Percentiles rank a stretch among this genome's conserved stretches.
phyloP scores from a whole-genome alignment of 2,113 vertebrate species.

The Neoarius graeffei region DNA sequence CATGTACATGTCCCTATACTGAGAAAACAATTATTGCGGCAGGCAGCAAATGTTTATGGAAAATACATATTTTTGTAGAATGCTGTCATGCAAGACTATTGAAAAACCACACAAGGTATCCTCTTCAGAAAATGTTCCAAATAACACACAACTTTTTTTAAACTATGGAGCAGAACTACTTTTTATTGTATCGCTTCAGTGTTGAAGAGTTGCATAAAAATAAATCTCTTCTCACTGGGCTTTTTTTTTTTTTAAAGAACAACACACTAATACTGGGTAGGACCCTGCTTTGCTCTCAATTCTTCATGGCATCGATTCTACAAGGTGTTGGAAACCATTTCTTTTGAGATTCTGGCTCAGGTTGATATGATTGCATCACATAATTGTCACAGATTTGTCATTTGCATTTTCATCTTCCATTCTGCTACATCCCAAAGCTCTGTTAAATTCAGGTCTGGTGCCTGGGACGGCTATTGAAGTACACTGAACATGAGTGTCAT shows the following conservation, averaged over 20 bases:
- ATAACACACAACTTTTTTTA: background rate
- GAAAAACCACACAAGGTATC: background rate
- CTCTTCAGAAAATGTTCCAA: background rate
- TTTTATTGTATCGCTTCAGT: background rate
- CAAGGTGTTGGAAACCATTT: background rate
- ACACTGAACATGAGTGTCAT: background rate
- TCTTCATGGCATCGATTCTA: background rate
- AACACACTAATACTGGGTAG: background rate
- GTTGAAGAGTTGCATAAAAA: background rate
- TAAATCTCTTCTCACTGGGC: background rate
- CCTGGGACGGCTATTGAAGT: background rate
- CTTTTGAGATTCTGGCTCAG: background rate
- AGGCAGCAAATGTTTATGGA: background rate
- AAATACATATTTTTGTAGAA: background rate
- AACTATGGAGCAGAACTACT: background rate
- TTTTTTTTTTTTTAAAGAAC: background rate
- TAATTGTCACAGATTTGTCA: background rate
- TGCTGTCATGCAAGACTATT: background rate
- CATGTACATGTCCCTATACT: background rate
- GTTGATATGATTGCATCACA: background rate
- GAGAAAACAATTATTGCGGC: background rate
- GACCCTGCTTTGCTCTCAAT: background rate
- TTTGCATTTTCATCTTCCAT: background rate
- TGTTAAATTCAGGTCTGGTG: background rate
- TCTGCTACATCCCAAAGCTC: background rate